A percentile compares a stretch with the other conserved stretches of the same genome.
These are phyloP conservation scores for Mormyrus lacerda DNA, from an alignment of 2,113 vertebrate species.

Conservation along the genomic window DNA sequence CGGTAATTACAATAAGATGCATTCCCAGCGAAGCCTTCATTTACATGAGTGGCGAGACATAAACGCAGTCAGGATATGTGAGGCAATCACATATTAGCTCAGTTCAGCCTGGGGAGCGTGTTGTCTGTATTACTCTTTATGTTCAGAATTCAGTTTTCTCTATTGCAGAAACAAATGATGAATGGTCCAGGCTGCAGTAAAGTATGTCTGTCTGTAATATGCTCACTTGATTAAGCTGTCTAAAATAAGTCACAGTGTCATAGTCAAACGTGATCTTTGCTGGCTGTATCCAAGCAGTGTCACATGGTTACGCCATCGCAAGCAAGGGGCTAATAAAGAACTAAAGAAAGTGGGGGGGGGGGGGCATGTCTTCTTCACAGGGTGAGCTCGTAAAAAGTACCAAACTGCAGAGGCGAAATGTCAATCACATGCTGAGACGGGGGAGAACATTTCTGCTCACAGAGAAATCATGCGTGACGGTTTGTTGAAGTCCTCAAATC, in stretches of 20 bases:
- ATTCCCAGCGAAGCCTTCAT: slow-evolving; percentile 28
- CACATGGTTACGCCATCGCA: not conserved
- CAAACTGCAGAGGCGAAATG: not conserved
- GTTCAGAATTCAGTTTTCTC: not conserved
- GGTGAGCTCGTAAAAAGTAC: not conserved
- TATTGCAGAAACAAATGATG: not conserved
- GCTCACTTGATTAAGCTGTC: not conserved
- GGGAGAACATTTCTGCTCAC: not conserved
- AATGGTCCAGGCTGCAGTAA: not conserved
- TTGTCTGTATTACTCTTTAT: slow-evolving; percentile 16
- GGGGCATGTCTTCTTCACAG: not conserved
- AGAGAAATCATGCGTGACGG: not conserved
- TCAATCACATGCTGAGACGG: not conserved
- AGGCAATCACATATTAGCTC: slow-evolving; percentile 4
- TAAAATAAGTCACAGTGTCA: not conserved
- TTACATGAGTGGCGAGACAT: slow-evolving; percentile 28
- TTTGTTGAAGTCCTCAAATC: not conserved
- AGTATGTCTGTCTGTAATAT: not conserved
- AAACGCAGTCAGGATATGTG: slow-evolving; percentile 18
- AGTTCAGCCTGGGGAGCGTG: not conserved
- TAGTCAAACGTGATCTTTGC: not conserved
- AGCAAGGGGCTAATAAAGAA: not conserved
- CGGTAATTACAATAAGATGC: slow-evolving; percentile 32
- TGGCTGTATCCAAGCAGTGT: not conserved
- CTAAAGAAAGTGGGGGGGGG: not conserved